Conservation (phyloP, 2,888 invertebrate genomes). For the Xiphydria camelus region DNA sequence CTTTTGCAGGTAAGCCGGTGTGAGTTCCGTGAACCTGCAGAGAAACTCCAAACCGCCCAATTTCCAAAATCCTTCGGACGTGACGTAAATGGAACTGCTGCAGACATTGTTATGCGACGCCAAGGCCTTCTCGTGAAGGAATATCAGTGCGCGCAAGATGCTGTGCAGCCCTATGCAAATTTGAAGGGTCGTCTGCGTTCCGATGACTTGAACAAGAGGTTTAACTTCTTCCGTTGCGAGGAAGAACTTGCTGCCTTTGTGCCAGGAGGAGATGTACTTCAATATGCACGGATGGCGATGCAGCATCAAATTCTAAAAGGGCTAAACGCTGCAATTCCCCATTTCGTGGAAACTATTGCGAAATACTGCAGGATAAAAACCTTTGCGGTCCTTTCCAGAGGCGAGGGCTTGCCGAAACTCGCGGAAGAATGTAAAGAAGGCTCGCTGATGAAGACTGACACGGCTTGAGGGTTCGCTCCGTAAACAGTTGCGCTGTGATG, state of each 20-base stretch:
- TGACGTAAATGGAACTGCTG: conserved; percentile 77
- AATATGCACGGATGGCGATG: conserved; percentile 87
- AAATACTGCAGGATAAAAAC: too few relatives aligned
- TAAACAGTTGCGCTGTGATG: conserved; percentile 68
- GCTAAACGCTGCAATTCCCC: background rate
- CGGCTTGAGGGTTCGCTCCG: conserved; percentile 64
- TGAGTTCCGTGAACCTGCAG: conserved; percentile 70
- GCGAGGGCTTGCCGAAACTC: conserved; percentile 60
- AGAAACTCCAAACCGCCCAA: conserved; percentile 84
- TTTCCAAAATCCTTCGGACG: conserved; percentile 85
- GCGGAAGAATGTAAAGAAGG: conserved; percentile 60
- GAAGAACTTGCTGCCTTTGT: conserved; percentile 73
- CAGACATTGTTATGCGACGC: conserved; percentile 85
- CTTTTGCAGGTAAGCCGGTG: conserved; percentile 68
- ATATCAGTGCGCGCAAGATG: conserved; percentile 78
- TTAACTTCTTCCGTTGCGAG: conserved; percentile 82
- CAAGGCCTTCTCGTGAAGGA: conserved; percentile 80
- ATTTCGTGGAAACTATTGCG: background rate
- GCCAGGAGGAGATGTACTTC: conserved; percentile 80
- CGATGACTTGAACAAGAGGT: conserved; percentile 71
- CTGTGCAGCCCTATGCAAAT: conserved; percentile 83
- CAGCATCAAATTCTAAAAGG: conserved; percentile 77
- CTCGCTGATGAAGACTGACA: conserved; percentile 79
- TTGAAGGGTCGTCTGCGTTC: conserved; percentile 73
- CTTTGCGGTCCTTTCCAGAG: conserved; percentile 77